Percentiles rank a stretch among this genome's conserved stretches.
These are phyloP conservation scores for Jaculus jaculus DNA, from an alignment of 2,113 vertebrate genomes.

Conservation along the genomic window DNA sequence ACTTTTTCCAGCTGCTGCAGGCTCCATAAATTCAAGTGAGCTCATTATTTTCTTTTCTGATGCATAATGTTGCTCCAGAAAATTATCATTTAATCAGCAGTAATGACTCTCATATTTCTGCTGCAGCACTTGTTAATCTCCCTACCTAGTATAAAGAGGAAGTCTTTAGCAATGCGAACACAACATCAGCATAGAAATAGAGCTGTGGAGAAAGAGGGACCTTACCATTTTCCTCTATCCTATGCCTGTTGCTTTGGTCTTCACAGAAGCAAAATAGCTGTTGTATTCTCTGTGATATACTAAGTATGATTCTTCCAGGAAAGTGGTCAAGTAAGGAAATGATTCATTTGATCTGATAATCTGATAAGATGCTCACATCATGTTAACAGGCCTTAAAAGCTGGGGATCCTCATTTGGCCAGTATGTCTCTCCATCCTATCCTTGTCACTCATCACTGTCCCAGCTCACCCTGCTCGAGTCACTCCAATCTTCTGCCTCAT, in stretches of 20 bases:
- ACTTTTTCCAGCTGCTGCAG: neutral
- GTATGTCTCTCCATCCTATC: neutral
- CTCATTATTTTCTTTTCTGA: constrained; percentile 72
- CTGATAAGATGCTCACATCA: neutral
- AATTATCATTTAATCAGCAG: constrained; percentile 77
- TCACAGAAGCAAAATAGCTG: neutral
- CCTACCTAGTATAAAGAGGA: constrained; percentile 28
- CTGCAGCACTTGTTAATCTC: constrained; percentile 55
- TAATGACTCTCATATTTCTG: constrained; percentile 75
- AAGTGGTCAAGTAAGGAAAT: neutral
- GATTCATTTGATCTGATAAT: constrained; percentile 1
- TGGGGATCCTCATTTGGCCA: neutral
- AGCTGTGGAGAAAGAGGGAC: neutral
- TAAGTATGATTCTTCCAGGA: neutral
- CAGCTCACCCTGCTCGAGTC: neutral
- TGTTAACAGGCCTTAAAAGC: neutral
- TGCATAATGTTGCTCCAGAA: constrained; percentile 64
- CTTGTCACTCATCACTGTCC: fast-evolving
- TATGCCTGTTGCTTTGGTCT: neutral
- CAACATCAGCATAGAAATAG: constrained; percentile 3
- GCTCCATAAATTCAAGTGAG: constrained; percentile 67
- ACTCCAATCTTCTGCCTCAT: neutral
- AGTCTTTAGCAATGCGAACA: constrained; percentile 60
- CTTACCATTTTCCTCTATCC: neutral
- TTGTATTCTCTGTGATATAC: neutral